These are phyloP conservation scores for Archips xylosteana DNA, from an alignment of 2,888 invertebrate genomes.

Conservation along the genomic window DNA sequence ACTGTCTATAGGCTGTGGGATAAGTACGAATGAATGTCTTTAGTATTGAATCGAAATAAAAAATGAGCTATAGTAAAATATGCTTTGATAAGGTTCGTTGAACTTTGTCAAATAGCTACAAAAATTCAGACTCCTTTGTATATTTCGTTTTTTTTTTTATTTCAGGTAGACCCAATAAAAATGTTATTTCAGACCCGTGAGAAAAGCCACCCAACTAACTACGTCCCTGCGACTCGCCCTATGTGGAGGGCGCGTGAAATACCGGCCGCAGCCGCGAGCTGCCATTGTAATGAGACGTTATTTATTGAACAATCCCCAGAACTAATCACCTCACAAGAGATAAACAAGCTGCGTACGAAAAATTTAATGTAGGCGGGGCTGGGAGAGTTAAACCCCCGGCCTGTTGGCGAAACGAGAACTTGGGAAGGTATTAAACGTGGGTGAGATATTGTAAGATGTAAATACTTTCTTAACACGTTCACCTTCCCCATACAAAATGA, in stretches of 20 bases:
- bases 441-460: no score
- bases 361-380: conserved; percentile 33
- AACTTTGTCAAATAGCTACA: no score
- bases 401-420: conserved; percentile 10
- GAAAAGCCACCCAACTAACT: conserved; percentile 39
- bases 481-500: no score
- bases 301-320: conserved; percentile 74
- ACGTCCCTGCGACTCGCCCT: conserved; percentile 56
- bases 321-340: conserved; percentile 64
- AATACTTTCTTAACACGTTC: no score
- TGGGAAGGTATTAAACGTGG: background rate
- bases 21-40: no score
- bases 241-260: conserved; percentile 67
- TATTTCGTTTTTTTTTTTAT: no score
- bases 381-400: conserved; percentile 24
- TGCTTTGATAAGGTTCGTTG: no score
- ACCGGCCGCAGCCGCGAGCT: conserved; percentile 62
- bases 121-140: no score
- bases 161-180: no score
- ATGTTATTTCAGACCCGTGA: background rate
- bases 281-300: conserved; percentile 80
- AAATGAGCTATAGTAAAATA: no score
- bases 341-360: conserved; percentile 45
- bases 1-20: no score
- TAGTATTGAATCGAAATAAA: no score